These are phyloP conservation scores for Spicauda simplicius DNA, from an alignment of 2,888 invertebrate genomes.

Conservation along the genomic window DNA sequence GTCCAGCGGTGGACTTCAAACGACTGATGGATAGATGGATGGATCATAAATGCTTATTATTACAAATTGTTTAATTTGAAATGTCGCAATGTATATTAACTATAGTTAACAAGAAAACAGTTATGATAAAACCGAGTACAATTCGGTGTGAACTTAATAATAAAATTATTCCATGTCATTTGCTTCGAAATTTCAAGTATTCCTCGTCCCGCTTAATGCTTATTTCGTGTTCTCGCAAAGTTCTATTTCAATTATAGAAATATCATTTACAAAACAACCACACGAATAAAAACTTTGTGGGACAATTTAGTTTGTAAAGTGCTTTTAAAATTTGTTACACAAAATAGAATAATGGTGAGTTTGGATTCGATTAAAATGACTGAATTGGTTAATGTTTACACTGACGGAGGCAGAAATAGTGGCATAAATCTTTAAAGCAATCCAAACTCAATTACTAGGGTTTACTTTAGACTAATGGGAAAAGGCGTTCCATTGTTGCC, in stretches of 20 bases:
- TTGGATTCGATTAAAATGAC: slow-evolving; percentile 64
- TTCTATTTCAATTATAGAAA: slow-evolving; percentile 29
- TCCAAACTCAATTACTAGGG: slow-evolving; percentile 79
- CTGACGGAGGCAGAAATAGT: slow-evolving; percentile 59
- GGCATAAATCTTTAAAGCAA: slow-evolving; percentile 78
- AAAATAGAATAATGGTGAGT: slow-evolving; percentile 43
- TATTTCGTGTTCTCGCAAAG: slow-evolving; percentile 33
- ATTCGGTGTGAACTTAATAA: slow-evolving; percentile 22
- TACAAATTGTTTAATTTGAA: not conserved
- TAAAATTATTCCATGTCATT: slow-evolving; percentile 27
- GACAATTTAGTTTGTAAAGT: not conserved
- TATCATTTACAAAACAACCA: slow-evolving; percentile 23
- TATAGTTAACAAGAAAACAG: not conserved
- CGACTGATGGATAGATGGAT: too few species aligned
- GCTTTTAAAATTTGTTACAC: slow-evolving; percentile 14
- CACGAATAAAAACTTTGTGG: slow-evolving; percentile 4
- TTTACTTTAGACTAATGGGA: slow-evolving; percentile 76
- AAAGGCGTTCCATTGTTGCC: slow-evolving; percentile 69
- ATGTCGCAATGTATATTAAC: not conserved
- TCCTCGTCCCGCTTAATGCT: slow-evolving; percentile 30
- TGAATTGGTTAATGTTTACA: slow-evolving; percentile 59
- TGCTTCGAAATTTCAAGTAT: slow-evolving; percentile 24
- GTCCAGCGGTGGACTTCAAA: too few species aligned
- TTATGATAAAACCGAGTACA: slow-evolving; percentile 5
- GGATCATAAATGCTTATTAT: too few species aligned